Evolutionary conservation across 2,888 invertebrate genomes (phyloP).

Genomic region (Drosophila ustulata): DNA sequence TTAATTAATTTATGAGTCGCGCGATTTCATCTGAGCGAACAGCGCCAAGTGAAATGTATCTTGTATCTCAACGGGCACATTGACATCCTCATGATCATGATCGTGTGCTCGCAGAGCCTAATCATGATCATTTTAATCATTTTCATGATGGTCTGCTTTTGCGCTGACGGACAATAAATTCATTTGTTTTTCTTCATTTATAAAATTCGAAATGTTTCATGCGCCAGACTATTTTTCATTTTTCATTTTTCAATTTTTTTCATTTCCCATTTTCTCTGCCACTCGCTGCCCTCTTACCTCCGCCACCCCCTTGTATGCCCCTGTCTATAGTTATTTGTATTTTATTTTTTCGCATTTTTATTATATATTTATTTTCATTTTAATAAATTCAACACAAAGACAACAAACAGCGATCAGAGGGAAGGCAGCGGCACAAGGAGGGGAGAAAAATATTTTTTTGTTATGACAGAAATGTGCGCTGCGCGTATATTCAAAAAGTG

Average conservation of each 20-base stretch:
- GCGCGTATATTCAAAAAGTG: constrained; percentile 48
- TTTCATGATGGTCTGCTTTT: constrained; percentile 12
- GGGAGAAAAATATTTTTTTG: constrained; percentile 60
- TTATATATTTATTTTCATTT: constrained; percentile 66
- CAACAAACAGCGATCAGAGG: constrained; percentile 7
- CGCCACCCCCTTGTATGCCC: background rate
- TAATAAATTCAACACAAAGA: constrained; percentile 54
- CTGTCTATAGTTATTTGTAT: constrained; percentile 38
- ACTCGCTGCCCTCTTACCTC: constrained; percentile 14
- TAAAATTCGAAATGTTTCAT: constrained; percentile 63
- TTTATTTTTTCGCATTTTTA: constrained; percentile 34
- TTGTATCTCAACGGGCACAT: constrained; percentile 33
- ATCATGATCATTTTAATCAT: constrained; percentile 17
- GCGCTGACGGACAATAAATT: constrained; percentile 62
- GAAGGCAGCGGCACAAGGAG: background rate
- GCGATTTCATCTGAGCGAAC: constrained; percentile 70
- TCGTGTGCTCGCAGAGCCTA: background rate
- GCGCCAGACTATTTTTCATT: constrained; percentile 69
- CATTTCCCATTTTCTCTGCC: constrained; percentile 17
- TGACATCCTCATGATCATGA: constrained; percentile 13
- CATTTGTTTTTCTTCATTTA: constrained; percentile 58
- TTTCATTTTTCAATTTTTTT: constrained; percentile 69
- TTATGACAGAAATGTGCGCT: constrained; percentile 78
- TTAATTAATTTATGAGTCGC: constrained; percentile 83
- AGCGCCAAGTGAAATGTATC: constrained; percentile 33